These are phyloP conservation scores for Onychorhynchus coronatus DNA, from an alignment of 2,113 vertebrate genomes.

Conservation along the genomic window DNA sequence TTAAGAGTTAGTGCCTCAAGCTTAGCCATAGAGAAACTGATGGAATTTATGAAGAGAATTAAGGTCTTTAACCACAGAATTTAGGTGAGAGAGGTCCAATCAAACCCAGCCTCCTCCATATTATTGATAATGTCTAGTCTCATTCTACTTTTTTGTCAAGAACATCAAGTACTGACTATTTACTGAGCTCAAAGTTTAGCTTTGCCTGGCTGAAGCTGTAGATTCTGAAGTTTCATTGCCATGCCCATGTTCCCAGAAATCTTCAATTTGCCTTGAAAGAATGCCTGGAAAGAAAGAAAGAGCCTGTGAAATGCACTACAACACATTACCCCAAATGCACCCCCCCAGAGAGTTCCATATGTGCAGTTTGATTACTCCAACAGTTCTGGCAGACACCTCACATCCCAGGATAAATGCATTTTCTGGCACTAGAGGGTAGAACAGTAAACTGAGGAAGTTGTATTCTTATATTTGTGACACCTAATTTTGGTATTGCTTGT, in stretches of 20 bases:
- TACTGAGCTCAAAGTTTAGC: constrained; percentile 85
- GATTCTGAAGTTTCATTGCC: constrained; percentile 93
- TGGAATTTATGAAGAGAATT: constrained; percentile 29
- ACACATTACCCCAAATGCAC: neutral
- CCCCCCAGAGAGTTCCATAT: neutral
- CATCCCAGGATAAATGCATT: neutral
- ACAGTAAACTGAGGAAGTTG: neutral
- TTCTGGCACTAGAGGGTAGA: neutral
- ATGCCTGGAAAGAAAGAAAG: constrained; percentile 77
- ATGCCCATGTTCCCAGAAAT: constrained; percentile 90
- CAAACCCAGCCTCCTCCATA: neutral
- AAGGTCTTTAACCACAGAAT: constrained; percentile 35
- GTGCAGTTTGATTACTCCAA: neutral
- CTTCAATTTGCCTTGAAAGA: constrained; percentile 94
- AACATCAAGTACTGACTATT: constrained; percentile 31
- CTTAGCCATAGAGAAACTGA: constrained; percentile 24
- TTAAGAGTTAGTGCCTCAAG: constrained; percentile 51
- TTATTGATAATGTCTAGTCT: constrained; percentile 39
- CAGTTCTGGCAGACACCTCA: neutral
- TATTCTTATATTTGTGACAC: neutral
- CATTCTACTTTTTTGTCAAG: constrained; percentile 40
- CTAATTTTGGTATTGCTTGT: neutral
- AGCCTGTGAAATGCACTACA: neutral
- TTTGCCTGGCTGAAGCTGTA: constrained; percentile 85
- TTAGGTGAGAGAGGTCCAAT: constrained; percentile 34